phyloP scores from a whole-genome alignment of 2,888 invertebrate genomes.

The Cataglyphis livida region DNA sequence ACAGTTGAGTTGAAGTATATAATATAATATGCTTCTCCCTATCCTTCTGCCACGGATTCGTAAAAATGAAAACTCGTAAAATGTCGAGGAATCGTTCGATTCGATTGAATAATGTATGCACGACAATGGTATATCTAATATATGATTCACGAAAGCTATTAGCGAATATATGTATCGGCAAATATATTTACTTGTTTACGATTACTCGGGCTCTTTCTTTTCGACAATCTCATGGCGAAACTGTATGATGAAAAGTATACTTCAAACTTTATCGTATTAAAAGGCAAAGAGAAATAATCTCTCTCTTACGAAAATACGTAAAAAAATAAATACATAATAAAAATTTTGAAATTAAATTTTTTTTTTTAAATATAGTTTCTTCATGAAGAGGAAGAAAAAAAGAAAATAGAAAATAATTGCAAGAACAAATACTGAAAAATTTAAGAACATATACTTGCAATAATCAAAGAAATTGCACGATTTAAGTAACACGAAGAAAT shows the following conservation, averaged over 20 bases:
- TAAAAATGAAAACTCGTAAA: slow-evolving; percentile 48
- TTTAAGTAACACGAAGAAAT: background rate
- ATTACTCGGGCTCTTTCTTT: background rate
- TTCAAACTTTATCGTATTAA: background rate
- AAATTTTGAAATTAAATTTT: background rate
- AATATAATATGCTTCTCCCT: slow-evolving; percentile 13
- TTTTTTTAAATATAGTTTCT: background rate
- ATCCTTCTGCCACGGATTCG: slow-evolving; percentile 9
- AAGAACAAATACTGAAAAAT: background rate
- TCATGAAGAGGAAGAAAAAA: background rate
- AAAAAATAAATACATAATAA: background rate
- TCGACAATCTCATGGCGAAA: background rate
- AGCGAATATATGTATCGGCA: slow-evolving; percentile 41
- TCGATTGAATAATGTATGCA: slow-evolving; percentile 52
- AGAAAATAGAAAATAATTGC: background rate
- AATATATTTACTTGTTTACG: slow-evolving; percentile 38
- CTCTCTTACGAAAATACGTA: background rate
- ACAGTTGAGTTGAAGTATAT: slow-evolving; percentile 4
- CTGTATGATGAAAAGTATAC: background rate
- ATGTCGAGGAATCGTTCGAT: slow-evolving; percentile 39
- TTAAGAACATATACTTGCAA: background rate
- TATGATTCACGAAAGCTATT: slow-evolving; percentile 46
- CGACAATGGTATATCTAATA: slow-evolving; percentile 43
- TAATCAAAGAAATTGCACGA: background rate
- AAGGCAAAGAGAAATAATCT: background rate